These are phyloP conservation scores for Castor canadensis DNA, from an alignment of 2,113 vertebrate genomes.

Conservation along the genomic window DNA sequence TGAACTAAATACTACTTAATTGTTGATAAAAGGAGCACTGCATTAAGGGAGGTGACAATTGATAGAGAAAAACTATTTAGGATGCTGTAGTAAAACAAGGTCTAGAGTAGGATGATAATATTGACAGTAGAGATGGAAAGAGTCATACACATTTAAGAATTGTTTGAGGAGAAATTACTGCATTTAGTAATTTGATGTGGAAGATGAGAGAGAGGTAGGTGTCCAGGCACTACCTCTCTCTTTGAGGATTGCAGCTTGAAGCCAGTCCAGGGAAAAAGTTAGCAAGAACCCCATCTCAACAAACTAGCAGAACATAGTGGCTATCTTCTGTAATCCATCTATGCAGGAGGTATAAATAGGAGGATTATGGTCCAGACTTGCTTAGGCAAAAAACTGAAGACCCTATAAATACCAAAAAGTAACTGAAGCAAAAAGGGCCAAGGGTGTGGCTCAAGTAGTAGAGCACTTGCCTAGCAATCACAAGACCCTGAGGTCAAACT, in stretches of 20 bases:
- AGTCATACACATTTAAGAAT: background rate
- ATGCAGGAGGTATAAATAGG: background rate
- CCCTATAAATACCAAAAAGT: too few relatives aligned
- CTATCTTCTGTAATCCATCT: too few relatives aligned
- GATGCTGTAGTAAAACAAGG: constrained; percentile 16
- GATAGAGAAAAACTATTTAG: background rate
- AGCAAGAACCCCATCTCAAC: too few relatives aligned
- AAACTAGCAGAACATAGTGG: too few relatives aligned
- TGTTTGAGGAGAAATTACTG: constrained; percentile 28
- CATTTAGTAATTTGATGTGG: background rate
- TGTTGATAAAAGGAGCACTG: background rate
- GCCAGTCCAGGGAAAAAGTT: too few relatives aligned
- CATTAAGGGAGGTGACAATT: background rate
- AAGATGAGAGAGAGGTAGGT: background rate
- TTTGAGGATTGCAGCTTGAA: too few relatives aligned
- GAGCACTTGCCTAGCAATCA: too few relatives aligned
- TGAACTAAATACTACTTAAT: constrained; percentile 4
- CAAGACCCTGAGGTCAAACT: too few relatives aligned
- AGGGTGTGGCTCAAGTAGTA: too few relatives aligned
- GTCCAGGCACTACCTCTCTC: background rate
- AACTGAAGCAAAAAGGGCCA: too few relatives aligned
- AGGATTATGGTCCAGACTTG: background rate
- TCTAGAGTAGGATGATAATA: background rate
- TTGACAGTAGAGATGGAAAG: background rate
- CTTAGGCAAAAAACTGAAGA: background rate